Evolutionary conservation across 2,797 vertebrate genomes (phyloP), one percentile per base, ranked within the genome.

Genomic region (Pseudochaenichthys georgianus): DNA sequence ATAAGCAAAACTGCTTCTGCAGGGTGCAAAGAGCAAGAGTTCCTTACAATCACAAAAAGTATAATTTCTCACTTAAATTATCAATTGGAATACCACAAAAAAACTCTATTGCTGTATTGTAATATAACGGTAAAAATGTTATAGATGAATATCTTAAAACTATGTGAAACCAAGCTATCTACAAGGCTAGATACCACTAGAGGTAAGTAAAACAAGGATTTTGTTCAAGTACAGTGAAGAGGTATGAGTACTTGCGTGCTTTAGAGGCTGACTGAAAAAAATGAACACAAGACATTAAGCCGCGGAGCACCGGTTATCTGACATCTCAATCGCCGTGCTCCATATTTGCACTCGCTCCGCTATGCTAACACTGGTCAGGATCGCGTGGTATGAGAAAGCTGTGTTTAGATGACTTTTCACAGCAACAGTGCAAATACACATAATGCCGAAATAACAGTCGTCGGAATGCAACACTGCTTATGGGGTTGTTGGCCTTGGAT

Each of bases 401-500:
- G 85, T 92, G 92, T 90, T 95, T 93, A 90, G 84, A 94, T 11
- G 90, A 83, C 86, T 93, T 92, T 90, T 87, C 88, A 82, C 70
- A 84, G 89, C 85, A 94, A 88, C 87, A 93, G 91, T 84, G 87
- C 90, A 92, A 94, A 93, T 90, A 94, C 90, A 92, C 82, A 81
- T 92, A 92, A 94, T 93, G 93, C 90, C 86, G 87, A 86, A 94
- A 95, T 93, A 95, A 94, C 92, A 93, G 84, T 70, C 69, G 55
- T 63, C 55, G 92, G 93, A 94, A 95, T 94, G 91, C 84, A 85
- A 85, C 48, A 70, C 85, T 81, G 89, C 90, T 84, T 82, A 81
- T 91, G 90, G 19, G 75, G 82, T 86, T 94, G 83, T 94, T 94
- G 87, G 87, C 78, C 83, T 94, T 94, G 93, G 91, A 92, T 83